Evolutionary conservation across 2,797 vertebrate species (phyloP).

Genomic region (Miichthys miiuy): DNA sequence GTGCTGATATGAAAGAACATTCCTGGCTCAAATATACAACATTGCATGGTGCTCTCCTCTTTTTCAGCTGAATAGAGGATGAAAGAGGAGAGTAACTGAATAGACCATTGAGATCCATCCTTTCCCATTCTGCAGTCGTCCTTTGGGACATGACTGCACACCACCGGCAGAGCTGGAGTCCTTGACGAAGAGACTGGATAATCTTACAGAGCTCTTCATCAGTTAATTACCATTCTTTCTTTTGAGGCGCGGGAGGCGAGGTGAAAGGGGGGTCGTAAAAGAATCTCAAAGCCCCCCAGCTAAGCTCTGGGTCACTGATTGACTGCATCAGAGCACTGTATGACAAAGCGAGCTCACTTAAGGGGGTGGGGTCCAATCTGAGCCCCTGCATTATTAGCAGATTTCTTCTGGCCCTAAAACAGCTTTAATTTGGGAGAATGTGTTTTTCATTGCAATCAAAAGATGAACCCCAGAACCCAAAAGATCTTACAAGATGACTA

Average conservation of each 20-base stretch:
- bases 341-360: conserved; percentile 78
- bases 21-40: conserved; percentile 59
- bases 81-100: conserved; percentile 74
- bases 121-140: conserved; percentile 66
- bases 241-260: conserved; percentile 70
- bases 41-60: conserved; percentile 52
- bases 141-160: conserved; percentile 77
- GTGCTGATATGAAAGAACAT: conserved; percentile 69
- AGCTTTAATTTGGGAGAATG: conserved; percentile 37
- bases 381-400: conserved; percentile 51
- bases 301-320: conserved; percentile 82
- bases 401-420: conserved; percentile 60
- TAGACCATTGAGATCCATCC: conserved; percentile 78
- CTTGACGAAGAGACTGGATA: conserved; percentile 73
- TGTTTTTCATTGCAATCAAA: background rate
- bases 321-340: conserved; percentile 76
- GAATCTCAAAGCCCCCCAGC: conserved; percentile 81
- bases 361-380: conserved; percentile 65
- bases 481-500: background rate
- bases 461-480: background rate
- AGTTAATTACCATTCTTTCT: conserved; percentile 86
- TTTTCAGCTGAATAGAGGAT: conserved; percentile 63
- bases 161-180: conserved; percentile 62
- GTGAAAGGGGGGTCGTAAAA: conserved; percentile 76
- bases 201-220: conserved; percentile 84